Evolutionary conservation across 2,113 vertebrate species (phyloP).

Genomic region (Butorides virescens): DNA sequence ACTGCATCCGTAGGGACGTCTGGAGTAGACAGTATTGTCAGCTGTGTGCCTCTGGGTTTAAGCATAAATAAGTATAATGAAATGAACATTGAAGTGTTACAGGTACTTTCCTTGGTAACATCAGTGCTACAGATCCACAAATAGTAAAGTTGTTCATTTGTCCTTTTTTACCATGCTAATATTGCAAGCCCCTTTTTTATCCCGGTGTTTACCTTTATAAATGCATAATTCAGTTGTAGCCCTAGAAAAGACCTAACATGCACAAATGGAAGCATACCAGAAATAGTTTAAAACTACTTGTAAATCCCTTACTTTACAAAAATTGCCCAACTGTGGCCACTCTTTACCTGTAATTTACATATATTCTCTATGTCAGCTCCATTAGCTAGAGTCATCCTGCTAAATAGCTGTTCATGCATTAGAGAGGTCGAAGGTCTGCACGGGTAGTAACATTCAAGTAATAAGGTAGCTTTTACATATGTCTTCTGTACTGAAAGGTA

Average conservation of each 20-base stretch:
- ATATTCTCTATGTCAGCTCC: background rate
- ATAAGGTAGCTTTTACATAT: background rate
- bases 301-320: background rate
- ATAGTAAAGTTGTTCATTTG: background rate
- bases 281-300: background rate
- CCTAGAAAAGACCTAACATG: background rate
- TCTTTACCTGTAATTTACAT: background rate
- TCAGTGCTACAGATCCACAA: background rate
- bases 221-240: background rate
- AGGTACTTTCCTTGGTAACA: background rate
- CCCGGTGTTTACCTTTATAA: background rate
- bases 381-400: background rate
- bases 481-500: background rate
- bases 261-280: background rate
- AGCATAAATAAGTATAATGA: background rate
- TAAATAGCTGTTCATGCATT: background rate
- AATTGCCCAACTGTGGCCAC: background rate
- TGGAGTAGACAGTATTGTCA: background rate
- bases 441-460: background rate
- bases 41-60: background rate
- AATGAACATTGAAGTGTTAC: background rate
- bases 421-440: background rate
- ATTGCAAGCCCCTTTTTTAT: background rate
- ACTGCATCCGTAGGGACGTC: slow-evolving; percentile 22
- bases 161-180: background rate